Conservation (phyloP, 2,797 vertebrate genomes). For the Sebastes baramenuke region DNA sequence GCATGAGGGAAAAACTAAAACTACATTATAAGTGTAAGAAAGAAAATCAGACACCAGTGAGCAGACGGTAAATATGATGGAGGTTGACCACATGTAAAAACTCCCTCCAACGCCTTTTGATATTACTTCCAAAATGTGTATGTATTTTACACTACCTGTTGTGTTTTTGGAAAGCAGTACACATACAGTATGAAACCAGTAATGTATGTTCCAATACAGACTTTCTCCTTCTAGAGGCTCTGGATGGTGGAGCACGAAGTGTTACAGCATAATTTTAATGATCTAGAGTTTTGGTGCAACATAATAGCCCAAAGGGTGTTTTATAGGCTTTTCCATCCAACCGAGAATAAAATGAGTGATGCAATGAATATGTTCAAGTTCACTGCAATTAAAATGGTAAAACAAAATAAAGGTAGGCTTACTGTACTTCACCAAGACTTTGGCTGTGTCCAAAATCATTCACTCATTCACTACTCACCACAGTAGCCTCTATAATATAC, state of each 20-base stretch:
- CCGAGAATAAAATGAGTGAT: neutral
- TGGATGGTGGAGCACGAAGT: neutral
- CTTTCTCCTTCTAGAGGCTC: neutral
- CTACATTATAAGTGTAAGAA: neutral
- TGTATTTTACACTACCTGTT: neutral
- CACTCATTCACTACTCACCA: neutral
- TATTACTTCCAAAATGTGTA: neutral
- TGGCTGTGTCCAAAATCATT: too few relatives aligned
- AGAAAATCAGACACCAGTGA: neutral
- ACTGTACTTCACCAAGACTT: neutral
- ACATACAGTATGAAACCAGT: neutral
- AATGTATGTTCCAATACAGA: neutral
- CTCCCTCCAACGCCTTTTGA: neutral
- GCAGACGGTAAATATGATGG: neutral
- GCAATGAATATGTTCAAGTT: neutral
- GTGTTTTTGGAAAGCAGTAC: neutral
- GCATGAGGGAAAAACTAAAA: neutral
- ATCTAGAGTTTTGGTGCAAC: neutral
- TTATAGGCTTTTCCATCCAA: neutral
- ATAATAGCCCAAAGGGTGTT: neutral
- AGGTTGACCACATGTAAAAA: neutral
- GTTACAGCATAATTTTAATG: neutral
- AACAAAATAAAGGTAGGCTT: neutral
- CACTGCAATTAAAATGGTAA: neutral
- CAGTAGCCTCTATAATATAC: neutral